Evolutionary conservation across 2,797 vertebrate species (phyloP).

Genomic region (Notolepis coatsorum): DNA sequence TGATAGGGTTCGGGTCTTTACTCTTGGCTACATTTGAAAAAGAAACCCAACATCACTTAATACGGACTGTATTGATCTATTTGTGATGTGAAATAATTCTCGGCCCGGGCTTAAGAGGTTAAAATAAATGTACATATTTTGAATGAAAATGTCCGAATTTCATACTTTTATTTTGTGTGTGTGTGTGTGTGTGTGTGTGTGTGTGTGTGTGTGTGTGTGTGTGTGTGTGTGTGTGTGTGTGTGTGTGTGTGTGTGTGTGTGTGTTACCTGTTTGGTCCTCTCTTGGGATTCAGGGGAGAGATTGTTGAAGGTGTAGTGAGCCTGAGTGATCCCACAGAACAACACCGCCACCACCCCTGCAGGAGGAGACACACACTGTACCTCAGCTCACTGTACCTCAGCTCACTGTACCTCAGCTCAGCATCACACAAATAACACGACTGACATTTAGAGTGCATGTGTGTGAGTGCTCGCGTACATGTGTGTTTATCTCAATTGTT

Average conservation of each 20-base stretch:
- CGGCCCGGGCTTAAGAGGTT: too few relatives aligned
- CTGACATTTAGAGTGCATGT: neutral
- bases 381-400: too few relatives aligned
- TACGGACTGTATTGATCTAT: too few relatives aligned
- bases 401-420: too few relatives aligned
- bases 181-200: neutral
- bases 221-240: neutral
- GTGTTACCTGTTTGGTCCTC: constrained; percentile 93
- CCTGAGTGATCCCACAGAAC: constrained; percentile 98
- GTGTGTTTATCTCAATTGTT: neutral
- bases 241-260: neutral
- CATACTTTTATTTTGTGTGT: too few relatives aligned
- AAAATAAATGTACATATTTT: too few relatives aligned
- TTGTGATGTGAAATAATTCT: too few relatives aligned
- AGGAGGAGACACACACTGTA: constrained; percentile 13
- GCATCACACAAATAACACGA: neutral
- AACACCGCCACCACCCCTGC: constrained; percentile 95
- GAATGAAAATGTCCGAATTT: too few relatives aligned
- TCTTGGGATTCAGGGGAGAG: constrained; percentile 94
- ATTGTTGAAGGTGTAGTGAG: constrained; percentile 98
- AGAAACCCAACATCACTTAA: too few relatives aligned
- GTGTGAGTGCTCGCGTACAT: too few relatives aligned
- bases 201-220: neutral
- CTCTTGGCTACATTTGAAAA: too few relatives aligned
- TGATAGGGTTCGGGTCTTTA: too few relatives aligned